Evolutionary conservation across 2,113 vertebrate species (phyloP), one percentile per base, ranked within the genome.

Genomic region (Neomonachus schauinslandi): DNA sequence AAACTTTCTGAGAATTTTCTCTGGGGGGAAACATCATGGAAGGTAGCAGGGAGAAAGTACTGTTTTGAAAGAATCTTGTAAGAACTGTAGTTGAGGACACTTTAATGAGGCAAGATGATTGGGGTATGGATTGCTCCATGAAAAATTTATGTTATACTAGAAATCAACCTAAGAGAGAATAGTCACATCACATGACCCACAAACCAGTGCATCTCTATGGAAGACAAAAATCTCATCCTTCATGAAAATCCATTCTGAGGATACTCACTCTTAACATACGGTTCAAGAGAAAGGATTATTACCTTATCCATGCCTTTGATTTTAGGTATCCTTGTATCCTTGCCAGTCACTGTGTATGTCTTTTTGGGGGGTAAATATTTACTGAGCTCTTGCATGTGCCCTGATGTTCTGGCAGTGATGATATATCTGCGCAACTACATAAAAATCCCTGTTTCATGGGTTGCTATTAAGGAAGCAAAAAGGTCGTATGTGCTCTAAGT

Each of bases 401-500:
- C n/a, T 22, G 42, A 71, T 71, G 53, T 61, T 71, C 63, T 42
- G 49, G 11, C 36, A 31, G 2, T 89, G 61, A 61, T 1, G 26
- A 14, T 26, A 46, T 4, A 51, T 71, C 59, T 84, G 3, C 67
- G 26, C 26, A 86, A 87, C 4, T n/a, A 67, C n/a, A 31, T 46
- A 80, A 42, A 93, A 86, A 65, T 26, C 11, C 33, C 65, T 51
- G 2, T 65, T 87, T 94, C 36, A 21, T 33, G 1, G 7, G 74
- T 46, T 24, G 31, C 26, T 82, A 59, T 15, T 53, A 88, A n/a
- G 4, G 7, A 94, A 65, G 12, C 26, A 92, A 57, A 82, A 76
- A n/a, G 33, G 18, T 31, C 14, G 22, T 31, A 22, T 9, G 3
- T 0, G 2, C 8, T 5, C 0, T 77, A 77, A 51, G 5, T 42